phyloP scores from a whole-genome alignment of 1,140 invertebrate genomes.

The Lepidurus apus region DNA sequence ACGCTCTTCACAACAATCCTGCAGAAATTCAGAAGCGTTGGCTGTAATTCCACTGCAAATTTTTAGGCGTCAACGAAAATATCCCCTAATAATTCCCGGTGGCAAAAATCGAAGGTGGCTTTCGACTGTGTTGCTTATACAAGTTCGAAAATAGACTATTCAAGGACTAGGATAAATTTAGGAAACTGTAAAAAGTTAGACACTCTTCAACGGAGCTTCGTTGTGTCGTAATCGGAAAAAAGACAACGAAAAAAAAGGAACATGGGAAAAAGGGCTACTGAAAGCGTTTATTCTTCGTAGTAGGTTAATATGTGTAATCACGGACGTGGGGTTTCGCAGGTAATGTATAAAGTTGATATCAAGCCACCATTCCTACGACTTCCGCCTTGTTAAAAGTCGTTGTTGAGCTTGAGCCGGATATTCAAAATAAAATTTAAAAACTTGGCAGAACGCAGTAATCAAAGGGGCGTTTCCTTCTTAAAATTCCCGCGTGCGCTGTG shows the following conservation, averaged over 20 bases:
- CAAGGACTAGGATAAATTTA: constrained; percentile 19
- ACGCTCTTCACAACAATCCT: no score
- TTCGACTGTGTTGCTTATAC: background rate
- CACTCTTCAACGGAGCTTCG: background rate
- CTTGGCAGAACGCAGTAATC: background rate
- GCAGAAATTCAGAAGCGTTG: no score
- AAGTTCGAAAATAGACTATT: constrained; percentile 20
- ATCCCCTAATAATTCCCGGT: no score
- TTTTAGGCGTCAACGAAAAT: no score
- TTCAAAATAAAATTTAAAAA: background rate
- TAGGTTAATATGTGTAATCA: no score
- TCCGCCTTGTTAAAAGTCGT: background rate
- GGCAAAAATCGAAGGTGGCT: constrained; percentile 1
- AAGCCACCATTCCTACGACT: background rate
- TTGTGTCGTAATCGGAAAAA: no score
- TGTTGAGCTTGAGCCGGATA: background rate
- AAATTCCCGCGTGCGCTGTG: background rate
- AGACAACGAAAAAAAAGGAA: no score
- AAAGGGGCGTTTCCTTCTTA: background rate
- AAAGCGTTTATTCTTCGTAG: no score
- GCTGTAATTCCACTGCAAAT: no score
- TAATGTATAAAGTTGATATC: background rate
- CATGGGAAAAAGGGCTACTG: no score
- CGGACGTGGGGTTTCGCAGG: no score
- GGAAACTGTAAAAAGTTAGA: background rate